Evolutionary conservation across 2,797 vertebrate genomes (phyloP).

Genomic region (Tokudaia tokunoshimensis): DNA sequence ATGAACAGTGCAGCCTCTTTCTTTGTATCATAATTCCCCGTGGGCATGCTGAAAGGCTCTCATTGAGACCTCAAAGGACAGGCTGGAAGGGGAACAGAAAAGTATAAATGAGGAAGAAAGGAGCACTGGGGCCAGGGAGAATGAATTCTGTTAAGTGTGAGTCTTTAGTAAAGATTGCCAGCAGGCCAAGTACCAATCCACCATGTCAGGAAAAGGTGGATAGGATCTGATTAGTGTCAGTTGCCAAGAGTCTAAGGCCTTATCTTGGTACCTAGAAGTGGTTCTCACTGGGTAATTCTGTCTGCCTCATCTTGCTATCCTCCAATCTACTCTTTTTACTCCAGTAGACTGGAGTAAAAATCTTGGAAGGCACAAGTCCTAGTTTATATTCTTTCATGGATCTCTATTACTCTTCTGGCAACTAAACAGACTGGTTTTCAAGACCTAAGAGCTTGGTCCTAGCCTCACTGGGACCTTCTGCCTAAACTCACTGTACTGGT

Average conservation of each 20-base stretch:
- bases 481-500: neutral
- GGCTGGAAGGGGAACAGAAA: slow-evolving; percentile 29
- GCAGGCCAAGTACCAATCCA: neutral
- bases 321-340: neutral
- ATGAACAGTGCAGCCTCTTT: neutral
- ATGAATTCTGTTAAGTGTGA: neutral
- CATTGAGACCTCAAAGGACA: neutral
- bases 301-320: slow-evolving; percentile 4
- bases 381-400: neutral
- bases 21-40: slow-evolving; percentile 36
- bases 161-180: neutral
- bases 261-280: neutral
- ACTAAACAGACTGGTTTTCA: slow-evolving; percentile 31
- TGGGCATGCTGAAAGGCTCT: slow-evolving; percentile 37
- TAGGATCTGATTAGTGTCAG: neutral
- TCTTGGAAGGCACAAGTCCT: neutral
- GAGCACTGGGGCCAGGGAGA: neutral
- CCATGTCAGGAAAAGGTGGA: neutral
- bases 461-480: neutral
- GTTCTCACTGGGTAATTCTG: neutral
- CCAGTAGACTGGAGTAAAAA: neutral
- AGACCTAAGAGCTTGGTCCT: neutral
- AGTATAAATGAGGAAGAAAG: slow-evolving; percentile 2
- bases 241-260: neutral
- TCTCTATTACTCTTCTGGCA: slow-evolving; percentile 27